Conservation (phyloP, 1,140 invertebrate species). For the Ceratoteleas bidentatus region DNA sequence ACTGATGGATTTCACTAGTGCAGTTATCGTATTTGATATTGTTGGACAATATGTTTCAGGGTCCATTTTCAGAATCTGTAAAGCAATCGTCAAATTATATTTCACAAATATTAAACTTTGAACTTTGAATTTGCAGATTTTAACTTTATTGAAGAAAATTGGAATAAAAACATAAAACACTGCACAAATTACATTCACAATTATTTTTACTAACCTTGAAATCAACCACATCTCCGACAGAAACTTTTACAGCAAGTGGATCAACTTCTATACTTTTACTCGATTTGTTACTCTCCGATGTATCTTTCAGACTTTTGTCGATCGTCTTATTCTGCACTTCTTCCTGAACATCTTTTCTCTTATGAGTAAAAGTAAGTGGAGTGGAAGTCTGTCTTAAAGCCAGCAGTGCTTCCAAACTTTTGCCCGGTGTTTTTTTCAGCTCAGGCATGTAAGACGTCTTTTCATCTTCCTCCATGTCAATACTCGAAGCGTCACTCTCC, state of each 20-base stretch:
- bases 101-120: no score
- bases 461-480: constrained; percentile 7
- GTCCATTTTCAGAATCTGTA: no score
- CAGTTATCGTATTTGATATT: no score
- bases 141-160: no score
- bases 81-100: no score
- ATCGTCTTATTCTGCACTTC: constrained; percentile 3
- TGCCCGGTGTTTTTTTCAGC: constrained; percentile 32
- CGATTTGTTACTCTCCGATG: not conserved
- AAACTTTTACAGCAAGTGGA: constrained; percentile 7
- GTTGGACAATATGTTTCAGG: no score
- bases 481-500: not conserved
- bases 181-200: no score
- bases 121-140: no score
- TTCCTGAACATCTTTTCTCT: constrained; percentile 33
- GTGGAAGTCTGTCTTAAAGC: constrained; percentile 51
- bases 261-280: constrained; percentile 26
- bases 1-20: no score
- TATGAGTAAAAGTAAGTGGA: constrained; percentile 26
- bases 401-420: constrained; percentile 30
- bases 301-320: not conserved
- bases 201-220: no score
- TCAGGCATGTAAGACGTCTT: not conserved
- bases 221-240: constrained; percentile 52
- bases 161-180: no score